phyloP scores from a whole-genome alignment of 2,888 invertebrate genomes.

The Athrips mouffetella region DNA sequence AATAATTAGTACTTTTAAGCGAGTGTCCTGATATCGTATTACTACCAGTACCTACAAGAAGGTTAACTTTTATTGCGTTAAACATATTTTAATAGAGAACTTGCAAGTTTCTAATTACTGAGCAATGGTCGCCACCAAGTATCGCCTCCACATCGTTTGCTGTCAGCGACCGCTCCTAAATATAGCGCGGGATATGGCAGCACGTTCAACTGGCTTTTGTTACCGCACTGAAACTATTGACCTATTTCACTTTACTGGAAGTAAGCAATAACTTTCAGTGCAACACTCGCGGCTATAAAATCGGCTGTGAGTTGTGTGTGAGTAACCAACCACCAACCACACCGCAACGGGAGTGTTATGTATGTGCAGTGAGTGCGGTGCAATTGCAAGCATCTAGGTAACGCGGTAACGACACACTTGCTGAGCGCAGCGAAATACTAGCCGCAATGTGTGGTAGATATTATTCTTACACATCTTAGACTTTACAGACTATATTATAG shows the following conservation, averaged over 20 bases:
- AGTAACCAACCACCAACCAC: slow-evolving; percentile 56
- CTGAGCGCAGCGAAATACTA: slow-evolving; percentile 1
- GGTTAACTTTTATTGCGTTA: background rate
- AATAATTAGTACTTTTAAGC: no score
- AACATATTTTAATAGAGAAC: background rate
- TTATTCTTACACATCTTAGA: background rate
- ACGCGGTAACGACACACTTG: slow-evolving; percentile 1
- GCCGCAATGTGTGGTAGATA: background rate
- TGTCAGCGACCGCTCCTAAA: slow-evolving; percentile 56
- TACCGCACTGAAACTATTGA: slow-evolving; percentile 77
- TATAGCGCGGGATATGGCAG: slow-evolving; percentile 58
- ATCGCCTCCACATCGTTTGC: slow-evolving; percentile 22
- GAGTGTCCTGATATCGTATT: no score
- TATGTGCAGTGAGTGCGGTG: slow-evolving; percentile 31
- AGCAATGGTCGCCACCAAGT: slow-evolving; percentile 14
- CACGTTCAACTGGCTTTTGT: slow-evolving; percentile 72
- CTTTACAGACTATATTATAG: background rate
- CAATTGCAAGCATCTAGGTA: slow-evolving; percentile 5
- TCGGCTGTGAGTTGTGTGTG: slow-evolving; percentile 54
- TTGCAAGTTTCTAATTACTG: background rate
- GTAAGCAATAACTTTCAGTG: slow-evolving; percentile 76
- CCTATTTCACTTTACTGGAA: slow-evolving; percentile 76
- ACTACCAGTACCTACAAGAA: background rate
- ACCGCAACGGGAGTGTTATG: slow-evolving; percentile 35
- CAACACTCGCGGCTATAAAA: slow-evolving; percentile 66